Evolutionary conservation across 2,113 vertebrate genomes (phyloP), one percentile per base, ranked within the genome.

Genomic region (Silurus asotus): DNA sequence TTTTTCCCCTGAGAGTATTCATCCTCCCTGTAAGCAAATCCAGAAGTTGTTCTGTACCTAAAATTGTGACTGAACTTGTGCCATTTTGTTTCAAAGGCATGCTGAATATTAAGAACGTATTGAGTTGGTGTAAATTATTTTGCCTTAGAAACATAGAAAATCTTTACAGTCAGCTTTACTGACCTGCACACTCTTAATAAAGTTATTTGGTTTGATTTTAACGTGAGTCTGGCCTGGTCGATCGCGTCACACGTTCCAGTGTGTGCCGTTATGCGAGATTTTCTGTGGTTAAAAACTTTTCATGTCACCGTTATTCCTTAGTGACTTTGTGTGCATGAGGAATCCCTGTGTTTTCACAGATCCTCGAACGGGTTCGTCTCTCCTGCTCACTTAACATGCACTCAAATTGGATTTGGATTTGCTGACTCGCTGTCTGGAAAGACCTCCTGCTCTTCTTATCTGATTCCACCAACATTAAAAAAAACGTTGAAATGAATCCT

Each of bases 171-270:
- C 86, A 81, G 53, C 83, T 93, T 91, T 94, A 93, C 81, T 89
- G 89, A 93, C 91, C 84, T 92, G 91, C 92, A 94, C 93, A 93
- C 89, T 90, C 90, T 90, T 79, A 95, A 94, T 88, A 94, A 95
- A 95, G 84, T 59, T 88, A 83, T 90, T 91, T 49, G 86, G 90
- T 88, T 92, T 93, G 88, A 89, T 82, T 90, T 81, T 81, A 88
- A 59, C 17, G 37, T 58, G 28, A 56, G 19, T 0, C 59, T 81
- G 72, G 53, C 19, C 10, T 84, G 5, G 25, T 81, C 28, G 2
- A 28, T 58, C 25, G 19, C 14, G 28, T 58, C 8, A 58, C 17
- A 74, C 20, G 11, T 14, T 48, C 49, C 3, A 10, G 70, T 19
- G 13, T 49, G 48, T 51, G 48, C 8, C n/a, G 8, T 49, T 74